Base-by-base conservation (phyloP, 1,140 invertebrate genomes). In the Scylla paramamosain region DNA sequence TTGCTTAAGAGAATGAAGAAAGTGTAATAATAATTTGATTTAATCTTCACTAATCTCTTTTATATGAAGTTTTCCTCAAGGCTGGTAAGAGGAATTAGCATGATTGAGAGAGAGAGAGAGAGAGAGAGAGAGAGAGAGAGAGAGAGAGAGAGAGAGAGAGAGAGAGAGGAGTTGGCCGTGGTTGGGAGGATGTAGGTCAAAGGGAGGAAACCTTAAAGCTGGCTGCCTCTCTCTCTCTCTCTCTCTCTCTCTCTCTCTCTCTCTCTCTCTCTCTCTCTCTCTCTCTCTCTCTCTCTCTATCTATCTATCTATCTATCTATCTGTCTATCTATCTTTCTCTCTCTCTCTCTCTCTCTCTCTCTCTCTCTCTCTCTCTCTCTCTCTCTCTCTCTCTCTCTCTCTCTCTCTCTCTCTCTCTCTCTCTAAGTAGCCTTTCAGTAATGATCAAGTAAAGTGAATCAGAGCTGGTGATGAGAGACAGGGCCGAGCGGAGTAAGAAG, bases 181-280 rank as follows among this genome's bases (percentile, higher is more conserved):
- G 20, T 20, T 59, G 52, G 20, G 12, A 20, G 25, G 8, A 77
- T 77, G 67, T 77, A 77, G 67, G 67, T 77, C 67, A 77, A 8
- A 77, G 67, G 67, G 67, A 77, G 67, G 67, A 77, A 77, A 77
- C 67, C 67, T 77, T 77, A 77, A 77, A 77, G 67, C 67, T 77
- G 67, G 12, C 67, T 77, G 67, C 25, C 67, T 77, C 67, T 77
- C 67, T 77, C 67, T 77, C 67, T 77, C 67, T 77, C 67, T 77
- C 67, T 77, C 67, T 77, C 67, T 77, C 67, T 77, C 20, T 25
- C 67, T 59, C 52, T 59, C 52, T 59, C 52, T 59, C 67, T 77
- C 67, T 77, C 67, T 77, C 67, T 77, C 67, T 77, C 67, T 77
- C 67, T 77, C 67, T 77, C 67, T 77, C 67, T 77, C 67, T 77